Evolutionary conservation across 2,888 invertebrate genomes (phyloP).

Genomic region (Euzophera pinguis): DNA sequence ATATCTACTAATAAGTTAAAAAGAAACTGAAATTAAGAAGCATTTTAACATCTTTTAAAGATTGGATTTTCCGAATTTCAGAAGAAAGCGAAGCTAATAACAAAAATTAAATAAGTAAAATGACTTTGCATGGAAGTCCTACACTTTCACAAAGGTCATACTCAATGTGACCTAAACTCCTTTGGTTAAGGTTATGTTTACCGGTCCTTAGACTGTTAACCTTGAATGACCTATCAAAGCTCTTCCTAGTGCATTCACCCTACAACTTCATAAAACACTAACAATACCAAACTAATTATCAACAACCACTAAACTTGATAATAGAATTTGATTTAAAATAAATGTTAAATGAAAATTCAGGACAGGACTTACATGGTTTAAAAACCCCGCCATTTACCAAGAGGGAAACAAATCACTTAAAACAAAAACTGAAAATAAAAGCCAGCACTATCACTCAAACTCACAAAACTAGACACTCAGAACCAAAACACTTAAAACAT

Average conservation of each 20-base stretch:
- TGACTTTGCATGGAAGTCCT: constrained; percentile 3
- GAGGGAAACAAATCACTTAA: constrained; percentile 27
- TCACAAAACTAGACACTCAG: constrained; percentile 40
- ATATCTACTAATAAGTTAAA: too few species aligned
- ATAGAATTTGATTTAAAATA: not conserved
- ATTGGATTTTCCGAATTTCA: too few species aligned
- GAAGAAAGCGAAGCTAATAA: not conserved
- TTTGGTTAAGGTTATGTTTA: constrained; percentile 63
- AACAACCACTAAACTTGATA: not conserved
- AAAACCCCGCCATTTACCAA: constrained; percentile 52
- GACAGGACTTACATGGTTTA: constrained; percentile 44
- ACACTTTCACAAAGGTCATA: constrained; percentile 53
- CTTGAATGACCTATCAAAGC: constrained; percentile 72
- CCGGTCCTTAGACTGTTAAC: constrained; percentile 62
- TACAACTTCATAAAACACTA: not conserved
- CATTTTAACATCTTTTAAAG: too few species aligned
- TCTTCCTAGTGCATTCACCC: constrained; percentile 18
- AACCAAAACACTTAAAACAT: constrained; percentile 28
- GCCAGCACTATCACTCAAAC: constrained; percentile 25
- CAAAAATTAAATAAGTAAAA: not conserved
- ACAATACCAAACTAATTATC: not conserved
- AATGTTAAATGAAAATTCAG: not conserved
- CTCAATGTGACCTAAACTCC: constrained; percentile 59
- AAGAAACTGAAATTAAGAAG: too few species aligned
- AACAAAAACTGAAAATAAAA: constrained; percentile 22